Evolutionary conservation across 2,797 vertebrate genomes (phyloP).

Genomic region (Scleropages formosus): DNA sequence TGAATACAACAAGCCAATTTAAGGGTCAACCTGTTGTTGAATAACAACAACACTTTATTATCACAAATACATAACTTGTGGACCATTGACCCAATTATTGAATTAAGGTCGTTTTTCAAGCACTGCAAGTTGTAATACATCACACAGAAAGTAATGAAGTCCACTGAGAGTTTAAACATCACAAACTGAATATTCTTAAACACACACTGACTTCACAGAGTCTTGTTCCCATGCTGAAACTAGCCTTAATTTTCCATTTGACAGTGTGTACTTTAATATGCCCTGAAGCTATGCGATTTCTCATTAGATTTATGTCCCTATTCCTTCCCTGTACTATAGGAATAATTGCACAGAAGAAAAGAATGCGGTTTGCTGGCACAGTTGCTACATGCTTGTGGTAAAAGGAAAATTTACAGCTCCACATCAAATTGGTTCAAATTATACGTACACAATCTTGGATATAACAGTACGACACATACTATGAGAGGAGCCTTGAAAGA

Average conservation of each 20-base stretch:
- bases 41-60: background rate
- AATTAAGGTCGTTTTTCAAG: background rate
- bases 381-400: background rate
- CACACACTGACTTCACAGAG: background rate
- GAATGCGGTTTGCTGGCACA: background rate
- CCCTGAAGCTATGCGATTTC: constrained; percentile 28
- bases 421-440: constrained; percentile 3
- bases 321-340: constrained; percentile 8
- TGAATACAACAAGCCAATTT: background rate
- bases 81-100: background rate
- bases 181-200: background rate
- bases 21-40: background rate
- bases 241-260: constrained; percentile 5
- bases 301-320: constrained; percentile 18
- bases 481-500: background rate
- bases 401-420: background rate
- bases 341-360: constrained; percentile 19
- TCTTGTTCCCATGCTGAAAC: constrained; percentile 12
- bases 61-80: background rate
- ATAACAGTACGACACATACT: background rate
- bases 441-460: background rate
- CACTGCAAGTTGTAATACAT: background rate
- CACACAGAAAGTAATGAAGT: background rate
- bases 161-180: background rate
- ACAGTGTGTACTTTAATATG: constrained; percentile 31